Percentiles rank a stretch among this genome's conserved stretches.
phyloP scores from a whole-genome alignment of 2,888 invertebrate genomes.

The Amblyjoppa proteus region DNA sequence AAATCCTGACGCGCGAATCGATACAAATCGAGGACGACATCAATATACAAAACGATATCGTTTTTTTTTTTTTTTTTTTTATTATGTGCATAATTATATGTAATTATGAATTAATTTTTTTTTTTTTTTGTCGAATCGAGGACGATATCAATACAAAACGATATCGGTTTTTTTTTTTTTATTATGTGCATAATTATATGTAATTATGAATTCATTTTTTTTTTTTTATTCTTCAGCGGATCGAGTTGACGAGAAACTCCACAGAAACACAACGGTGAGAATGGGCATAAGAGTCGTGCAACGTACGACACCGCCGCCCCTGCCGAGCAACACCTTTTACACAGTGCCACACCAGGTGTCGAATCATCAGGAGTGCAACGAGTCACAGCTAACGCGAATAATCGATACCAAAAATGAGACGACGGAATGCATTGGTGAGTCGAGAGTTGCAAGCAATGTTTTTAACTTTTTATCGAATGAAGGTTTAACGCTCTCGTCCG shows the following conservation, averaged over 20 bases:
- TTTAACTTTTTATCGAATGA: background rate
- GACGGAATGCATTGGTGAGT: slow-evolving; percentile 74
- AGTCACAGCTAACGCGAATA: slow-evolving; percentile 67
- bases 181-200: no score
- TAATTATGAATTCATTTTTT: background rate
- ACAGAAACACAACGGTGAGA: slow-evolving; percentile 91
- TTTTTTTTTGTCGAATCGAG: slow-evolving; percentile 87
- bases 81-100: no score
- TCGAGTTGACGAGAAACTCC: slow-evolving; percentile 92
- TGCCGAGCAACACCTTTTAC: slow-evolving; percentile 75
- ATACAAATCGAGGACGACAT: background rate
- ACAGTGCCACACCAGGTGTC: slow-evolving; percentile 72
- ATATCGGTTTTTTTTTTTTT: no score
- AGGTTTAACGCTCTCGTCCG: background rate
- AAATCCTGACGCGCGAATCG: background rate
- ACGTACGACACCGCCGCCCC: slow-evolving; percentile 83
- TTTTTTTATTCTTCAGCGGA: slow-evolving; percentile 87
- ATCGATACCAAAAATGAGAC: slow-evolving; percentile 75
- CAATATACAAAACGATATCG: background rate
- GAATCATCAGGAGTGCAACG: slow-evolving; percentile 62
- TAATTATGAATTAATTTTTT: background rate
- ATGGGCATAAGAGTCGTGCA: slow-evolving; percentile 95
- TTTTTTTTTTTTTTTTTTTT: no score
- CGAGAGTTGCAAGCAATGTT: background rate
- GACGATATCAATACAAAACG: slow-evolving; percentile 86